Conservation (phyloP, 2,113 vertebrate species). For the Siniperca chuatsi region DNA sequence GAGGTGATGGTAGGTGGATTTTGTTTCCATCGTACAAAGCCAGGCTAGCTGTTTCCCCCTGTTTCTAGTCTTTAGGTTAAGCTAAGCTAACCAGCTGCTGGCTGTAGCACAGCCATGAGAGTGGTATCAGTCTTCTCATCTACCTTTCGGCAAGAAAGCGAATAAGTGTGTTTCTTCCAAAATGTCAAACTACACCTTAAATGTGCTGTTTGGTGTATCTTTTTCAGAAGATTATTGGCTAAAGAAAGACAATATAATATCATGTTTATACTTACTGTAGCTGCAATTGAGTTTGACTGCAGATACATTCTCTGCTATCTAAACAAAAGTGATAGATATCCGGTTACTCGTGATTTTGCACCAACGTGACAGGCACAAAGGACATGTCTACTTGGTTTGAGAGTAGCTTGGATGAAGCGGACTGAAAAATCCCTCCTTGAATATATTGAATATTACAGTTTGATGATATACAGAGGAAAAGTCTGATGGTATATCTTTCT, state of each 20-base stretch:
- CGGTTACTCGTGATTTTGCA: neutral
- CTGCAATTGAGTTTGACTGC: neutral
- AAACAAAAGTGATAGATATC: neutral
- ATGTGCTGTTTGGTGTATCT: neutral
- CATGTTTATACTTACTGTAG: neutral
- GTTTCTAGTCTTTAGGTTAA: too few relatives aligned
- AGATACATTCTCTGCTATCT: neutral
- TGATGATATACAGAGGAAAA: neutral
- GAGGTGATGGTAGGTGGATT: neutral
- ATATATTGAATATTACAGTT: neutral
- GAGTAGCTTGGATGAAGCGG: neutral
- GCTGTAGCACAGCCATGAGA: too few relatives aligned
- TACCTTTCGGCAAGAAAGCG: too few relatives aligned
- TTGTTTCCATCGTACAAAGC: neutral
- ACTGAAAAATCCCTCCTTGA: neutral
- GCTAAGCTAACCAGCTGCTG: neutral
- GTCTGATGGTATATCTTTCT: neutral
- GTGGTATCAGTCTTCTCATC: too few relatives aligned
- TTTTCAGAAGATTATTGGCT: neutral
- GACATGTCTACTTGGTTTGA: neutral
- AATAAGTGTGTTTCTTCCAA: too few relatives aligned
- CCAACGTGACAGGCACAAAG: neutral
- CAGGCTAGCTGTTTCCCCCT: neutral
- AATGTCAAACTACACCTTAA: neutral
- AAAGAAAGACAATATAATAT: neutral